A percentile compares a stretch with the other conserved stretches of the same genome.
These are phyloP conservation scores for Babyrousa celebensis DNA, from an alignment of 2,797 vertebrate species.

Conservation along the genomic window DNA sequence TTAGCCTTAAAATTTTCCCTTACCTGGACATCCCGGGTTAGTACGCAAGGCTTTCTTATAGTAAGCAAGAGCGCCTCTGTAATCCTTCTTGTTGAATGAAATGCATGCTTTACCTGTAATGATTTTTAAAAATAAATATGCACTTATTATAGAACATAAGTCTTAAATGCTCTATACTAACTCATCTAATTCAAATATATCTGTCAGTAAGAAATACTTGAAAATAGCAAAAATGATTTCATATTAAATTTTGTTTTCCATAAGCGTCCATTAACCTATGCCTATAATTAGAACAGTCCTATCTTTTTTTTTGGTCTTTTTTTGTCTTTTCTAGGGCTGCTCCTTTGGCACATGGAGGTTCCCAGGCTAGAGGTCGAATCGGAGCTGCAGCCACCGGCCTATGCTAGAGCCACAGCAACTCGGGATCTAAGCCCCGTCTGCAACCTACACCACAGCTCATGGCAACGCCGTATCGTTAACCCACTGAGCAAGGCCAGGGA, in stretches of 20 bases:
- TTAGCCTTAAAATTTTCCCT: conserved; percentile 80
- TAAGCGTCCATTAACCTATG: background rate
- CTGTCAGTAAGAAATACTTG: conserved; percentile 51
- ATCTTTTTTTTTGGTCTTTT: background rate
- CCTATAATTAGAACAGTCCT: conserved; percentile 51
- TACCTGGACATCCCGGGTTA: conserved; percentile 99
- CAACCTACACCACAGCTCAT: no score
- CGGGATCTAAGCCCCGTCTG: no score
- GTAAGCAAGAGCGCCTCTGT: conserved; percentile 98
- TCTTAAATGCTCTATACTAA: background rate
- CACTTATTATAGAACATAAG: conserved; percentile 58
- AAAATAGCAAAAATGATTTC: conserved; percentile 64
- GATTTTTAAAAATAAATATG: conserved; percentile 69
- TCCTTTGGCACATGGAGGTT: no score
- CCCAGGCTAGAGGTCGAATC: no score
- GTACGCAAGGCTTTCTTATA: conserved; percentile 99
- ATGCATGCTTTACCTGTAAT: conserved; percentile 98
- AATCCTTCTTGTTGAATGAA: conserved; percentile 99
- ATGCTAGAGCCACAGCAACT: no score
- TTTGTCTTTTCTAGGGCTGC: no score
- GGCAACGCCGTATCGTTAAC: no score
- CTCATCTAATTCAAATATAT: conserved; percentile 43
- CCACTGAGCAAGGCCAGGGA: no score
- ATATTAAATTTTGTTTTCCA: conserved; percentile 43
- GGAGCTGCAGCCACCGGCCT: no score